phyloP scores from a whole-genome alignment of 2,797 vertebrate species.

The Staurois parvus region DNA sequence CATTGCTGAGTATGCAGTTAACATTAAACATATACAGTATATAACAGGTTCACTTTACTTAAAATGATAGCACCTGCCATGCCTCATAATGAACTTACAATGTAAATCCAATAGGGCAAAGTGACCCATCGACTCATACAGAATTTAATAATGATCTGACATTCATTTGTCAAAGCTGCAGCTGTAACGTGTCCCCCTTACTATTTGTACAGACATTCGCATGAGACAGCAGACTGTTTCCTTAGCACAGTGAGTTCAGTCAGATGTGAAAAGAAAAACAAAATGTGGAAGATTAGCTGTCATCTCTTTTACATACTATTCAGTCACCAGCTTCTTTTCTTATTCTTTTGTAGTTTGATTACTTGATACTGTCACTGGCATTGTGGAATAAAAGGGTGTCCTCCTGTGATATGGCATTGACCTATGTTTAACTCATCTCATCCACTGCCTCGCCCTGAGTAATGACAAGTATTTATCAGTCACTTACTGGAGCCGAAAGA shows the following conservation, averaged over 20 bases:
- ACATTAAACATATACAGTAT: no score
- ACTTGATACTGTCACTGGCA: constrained; percentile 48
- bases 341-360: constrained; percentile 51
- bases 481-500: constrained; percentile 60
- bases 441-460: constrained; percentile 56
- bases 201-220: neutral
- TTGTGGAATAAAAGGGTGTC: constrained; percentile 39
- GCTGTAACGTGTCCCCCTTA: neutral
- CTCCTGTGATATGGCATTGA: constrained; percentile 56
- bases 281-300: constrained; percentile 52
- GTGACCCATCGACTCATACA: neutral
- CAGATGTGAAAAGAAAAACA: constrained; percentile 52
- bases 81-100: neutral
- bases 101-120: neutral
- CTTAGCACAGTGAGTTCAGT: constrained; percentile 13
- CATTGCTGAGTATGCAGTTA: no score
- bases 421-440: constrained; percentile 55
- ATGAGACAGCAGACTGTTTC: constrained; percentile 24
- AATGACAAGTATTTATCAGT: constrained; percentile 61
- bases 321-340: constrained; percentile 51
- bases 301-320: constrained; percentile 53
- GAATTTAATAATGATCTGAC: neutral
- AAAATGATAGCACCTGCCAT: no score
- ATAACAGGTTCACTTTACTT: no score
- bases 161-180: neutral